Evolutionary conservation across 2,888 invertebrate species (phyloP), one percentile per base, ranked within the genome.

Genomic region (Phaedon cochleariae): DNA sequence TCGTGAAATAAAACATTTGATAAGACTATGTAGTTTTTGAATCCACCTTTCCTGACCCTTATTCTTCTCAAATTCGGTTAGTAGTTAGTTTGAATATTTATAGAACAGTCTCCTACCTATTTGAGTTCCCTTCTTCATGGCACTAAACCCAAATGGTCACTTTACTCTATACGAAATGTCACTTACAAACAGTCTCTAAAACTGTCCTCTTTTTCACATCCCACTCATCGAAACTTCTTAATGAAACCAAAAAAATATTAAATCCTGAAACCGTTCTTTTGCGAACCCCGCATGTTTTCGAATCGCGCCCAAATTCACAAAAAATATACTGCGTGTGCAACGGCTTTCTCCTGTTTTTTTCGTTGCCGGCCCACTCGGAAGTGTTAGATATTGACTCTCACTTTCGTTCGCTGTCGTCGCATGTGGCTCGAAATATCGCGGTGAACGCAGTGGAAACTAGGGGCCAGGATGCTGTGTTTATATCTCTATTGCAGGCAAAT

Each of bases 401-500:
- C 34, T 34, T 34, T 34, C 34, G 6, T 9, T 34, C 3, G n/a
- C n/a, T n/a, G n/a, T n/a, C n/a, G n/a, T n/a, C n/a, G n/a, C n/a
- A n/a, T n/a, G n/a, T n/a, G n/a, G n/a, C n/a, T 34, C 10, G 34
- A 34, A 34, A 34, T 34, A 34, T 34, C 34, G 34, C 34, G 12
- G 34, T 12, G 12, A 12, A 1, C 5, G 9, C 34, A 34, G 12
- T 34, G 34, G 10, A 12, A 34, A 10, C 34, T 7, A 34, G 34
- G 34, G 34, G 34, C 34, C 34, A 6, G 34, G 34, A 34, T 10
- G 34, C 34, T 54, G 61, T 41, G 61, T 62, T 62, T 62, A 62
- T 62, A 62, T 22, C 53, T 15, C 34, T 34, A 7, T 34, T 7
- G 6, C 2, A 9, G 34, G 34, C 34, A 34, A 34, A 34, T 9